Conservation (phyloP, 2,797 vertebrate genomes). For the Periparus ater region DNA sequence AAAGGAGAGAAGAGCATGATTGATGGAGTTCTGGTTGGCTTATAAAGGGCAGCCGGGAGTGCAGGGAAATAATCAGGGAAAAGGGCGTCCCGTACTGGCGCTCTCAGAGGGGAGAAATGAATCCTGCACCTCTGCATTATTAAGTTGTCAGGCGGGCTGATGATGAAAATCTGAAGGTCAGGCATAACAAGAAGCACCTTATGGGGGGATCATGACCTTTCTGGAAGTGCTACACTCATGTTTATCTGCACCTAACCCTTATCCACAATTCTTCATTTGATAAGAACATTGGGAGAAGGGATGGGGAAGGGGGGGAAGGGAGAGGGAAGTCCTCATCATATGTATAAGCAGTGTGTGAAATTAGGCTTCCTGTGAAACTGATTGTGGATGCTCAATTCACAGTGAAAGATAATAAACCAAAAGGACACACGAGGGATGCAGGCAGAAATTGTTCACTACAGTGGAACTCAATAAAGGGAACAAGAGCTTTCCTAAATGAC, state of each 20-base stretch:
- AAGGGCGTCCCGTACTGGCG: slow-evolving; percentile 89
- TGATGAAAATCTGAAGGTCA: slow-evolving; percentile 99
- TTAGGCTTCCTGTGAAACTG: slow-evolving; percentile 95
- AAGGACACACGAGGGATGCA: slow-evolving; percentile 85
- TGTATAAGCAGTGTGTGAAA: slow-evolving; percentile 84
- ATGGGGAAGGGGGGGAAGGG: not conserved
- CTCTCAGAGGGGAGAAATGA: slow-evolving; percentile 87
- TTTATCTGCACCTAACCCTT: slow-evolving; percentile 99
- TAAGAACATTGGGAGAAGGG: slow-evolving; percentile 85
- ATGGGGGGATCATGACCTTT: slow-evolving; percentile 93
- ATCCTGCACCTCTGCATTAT: slow-evolving; percentile 92
- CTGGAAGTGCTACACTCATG: slow-evolving; percentile 94
- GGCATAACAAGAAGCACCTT: slow-evolving; percentile 98
- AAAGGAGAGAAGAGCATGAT: slow-evolving; percentile 87
- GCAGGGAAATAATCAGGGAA: slow-evolving; percentile 97
- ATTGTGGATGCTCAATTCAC: slow-evolving; percentile 86
- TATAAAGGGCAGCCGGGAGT: slow-evolving; percentile 96
- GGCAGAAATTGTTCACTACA: slow-evolving; percentile 82
- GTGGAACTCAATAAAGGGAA: slow-evolving; percentile 83
- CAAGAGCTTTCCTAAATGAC: slow-evolving; percentile 80
- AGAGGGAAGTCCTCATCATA: slow-evolving; percentile 82
- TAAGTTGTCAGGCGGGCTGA: slow-evolving; percentile 92
- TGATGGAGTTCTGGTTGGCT: slow-evolving; percentile 97
- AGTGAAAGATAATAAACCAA: slow-evolving; percentile 96
- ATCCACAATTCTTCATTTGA: slow-evolving; percentile 98